A percentile compares a stretch with the other conserved stretches of the same genome.
Conservation (phyloP, 1,140 invertebrate species). For the Cepaea nemoralis region DNA sequence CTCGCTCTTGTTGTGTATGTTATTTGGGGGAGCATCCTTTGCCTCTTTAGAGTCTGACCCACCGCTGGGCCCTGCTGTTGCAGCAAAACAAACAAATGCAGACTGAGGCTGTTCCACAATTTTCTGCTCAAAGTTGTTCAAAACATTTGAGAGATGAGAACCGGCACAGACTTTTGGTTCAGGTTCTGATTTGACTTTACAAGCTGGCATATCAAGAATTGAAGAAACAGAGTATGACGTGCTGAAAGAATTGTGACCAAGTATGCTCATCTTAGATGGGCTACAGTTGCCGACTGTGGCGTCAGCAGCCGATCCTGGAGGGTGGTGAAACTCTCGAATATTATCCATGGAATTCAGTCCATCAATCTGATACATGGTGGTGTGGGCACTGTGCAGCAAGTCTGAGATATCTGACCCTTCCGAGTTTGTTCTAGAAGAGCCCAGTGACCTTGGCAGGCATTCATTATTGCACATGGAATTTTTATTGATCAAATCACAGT, state of each 20-base stretch:
- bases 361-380: conserved; percentile 27
- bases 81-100: not conserved
- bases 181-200: conserved; percentile 26
- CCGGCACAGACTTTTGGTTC: not conserved
- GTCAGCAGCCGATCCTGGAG: not conserved
- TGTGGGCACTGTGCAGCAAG: conserved; percentile 38
- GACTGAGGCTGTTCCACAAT: not conserved
- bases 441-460: not conserved
- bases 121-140: not conserved
- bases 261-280: conserved; percentile 14
- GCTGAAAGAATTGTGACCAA: conserved; percentile 4
- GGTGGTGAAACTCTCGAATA: conserved; percentile 14
- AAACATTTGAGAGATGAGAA: not conserved
- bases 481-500: conserved; percentile 12
- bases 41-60: not conserved
- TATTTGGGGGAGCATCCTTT: not conserved
- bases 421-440: not conserved
- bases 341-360: not conserved
- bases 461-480: not conserved
- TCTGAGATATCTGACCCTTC: conserved; percentile 31
- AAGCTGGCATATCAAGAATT: conserved; percentile 28
- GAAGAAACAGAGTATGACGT: conserved; percentile 32
- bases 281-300: not conserved
- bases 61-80: not conserved
- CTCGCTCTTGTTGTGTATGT: not conserved